Percentiles rank a stretch among this genome's conserved stretches.
These are phyloP conservation scores for Solea solea DNA, from an alignment of 2,113 vertebrate genomes.

Conservation along the genomic window DNA sequence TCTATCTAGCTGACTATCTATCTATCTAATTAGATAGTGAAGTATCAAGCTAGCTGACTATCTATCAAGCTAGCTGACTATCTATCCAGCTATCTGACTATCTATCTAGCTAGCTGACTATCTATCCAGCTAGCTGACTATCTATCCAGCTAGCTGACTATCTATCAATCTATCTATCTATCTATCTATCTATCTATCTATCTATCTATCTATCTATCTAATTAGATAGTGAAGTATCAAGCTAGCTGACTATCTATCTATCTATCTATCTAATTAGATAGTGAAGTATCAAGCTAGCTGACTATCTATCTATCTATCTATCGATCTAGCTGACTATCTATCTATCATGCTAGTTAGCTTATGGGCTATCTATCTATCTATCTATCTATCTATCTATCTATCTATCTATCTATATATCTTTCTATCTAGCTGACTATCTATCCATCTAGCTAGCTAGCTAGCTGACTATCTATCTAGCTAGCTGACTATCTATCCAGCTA, in stretches of 20 bases:
- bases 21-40: no score
- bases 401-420: not conserved
- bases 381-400: conserved; percentile 7
- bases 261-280: not conserved
- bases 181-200: conserved; percentile 3
- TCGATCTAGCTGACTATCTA: not conserved
- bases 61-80: no score
- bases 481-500: not conserved
- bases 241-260: conserved; percentile 7
- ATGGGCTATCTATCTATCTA: not conserved
- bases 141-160: no score
- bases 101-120: not conserved
- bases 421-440: not conserved
- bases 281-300: no score
- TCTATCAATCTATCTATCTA: conserved; percentile 7
- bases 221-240: no score
- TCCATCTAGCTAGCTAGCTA: no score
- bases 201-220: conserved; percentile 2
- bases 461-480: conserved; percentile 2
- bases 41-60: no score
- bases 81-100: not conserved
- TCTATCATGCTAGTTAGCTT: no score
- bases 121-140: no score
- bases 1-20: not conserved
- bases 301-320: conserved; percentile 5